Conservation (phyloP, 2,113 vertebrate species). For the Cepphus grylle region DNA sequence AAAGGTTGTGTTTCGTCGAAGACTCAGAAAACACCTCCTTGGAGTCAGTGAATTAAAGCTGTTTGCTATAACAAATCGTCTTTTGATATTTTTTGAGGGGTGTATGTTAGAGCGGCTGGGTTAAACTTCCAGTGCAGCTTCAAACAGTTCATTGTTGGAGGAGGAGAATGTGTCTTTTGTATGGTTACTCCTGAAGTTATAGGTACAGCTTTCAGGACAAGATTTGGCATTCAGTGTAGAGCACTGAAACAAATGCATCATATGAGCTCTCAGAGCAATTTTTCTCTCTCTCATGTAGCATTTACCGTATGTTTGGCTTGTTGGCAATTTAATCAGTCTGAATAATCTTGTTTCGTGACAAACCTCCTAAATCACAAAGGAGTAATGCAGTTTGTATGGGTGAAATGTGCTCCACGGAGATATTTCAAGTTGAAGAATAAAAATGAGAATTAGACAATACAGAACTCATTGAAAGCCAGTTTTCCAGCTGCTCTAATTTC, state of each 20-base stretch:
- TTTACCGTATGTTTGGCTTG: constrained; percentile 55
- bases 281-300: constrained; percentile 45
- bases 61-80: neutral
- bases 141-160: neutral
- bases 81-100: neutral
- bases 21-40: neutral
- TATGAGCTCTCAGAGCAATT: constrained; percentile 4
- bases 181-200: neutral
- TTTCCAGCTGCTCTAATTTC: constrained; percentile 54
- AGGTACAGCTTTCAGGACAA: neutral
- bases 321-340: constrained; percentile 64
- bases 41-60: neutral
- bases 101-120: neutral
- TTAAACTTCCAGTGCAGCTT: neutral
- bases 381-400: constrained; percentile 53
- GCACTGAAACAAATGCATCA: neutral
- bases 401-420: constrained; percentile 42
- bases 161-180: neutral
- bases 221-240: neutral
- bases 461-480: constrained; percentile 28
- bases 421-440: constrained; percentile 60
- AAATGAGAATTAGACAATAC: constrained; percentile 46
- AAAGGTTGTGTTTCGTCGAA: neutral
- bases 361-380: constrained; percentile 64
- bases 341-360: constrained; percentile 67